These are phyloP conservation scores for Aethes cnicana DNA, from an alignment of 2,888 invertebrate genomes.

Conservation along the genomic window DNA sequence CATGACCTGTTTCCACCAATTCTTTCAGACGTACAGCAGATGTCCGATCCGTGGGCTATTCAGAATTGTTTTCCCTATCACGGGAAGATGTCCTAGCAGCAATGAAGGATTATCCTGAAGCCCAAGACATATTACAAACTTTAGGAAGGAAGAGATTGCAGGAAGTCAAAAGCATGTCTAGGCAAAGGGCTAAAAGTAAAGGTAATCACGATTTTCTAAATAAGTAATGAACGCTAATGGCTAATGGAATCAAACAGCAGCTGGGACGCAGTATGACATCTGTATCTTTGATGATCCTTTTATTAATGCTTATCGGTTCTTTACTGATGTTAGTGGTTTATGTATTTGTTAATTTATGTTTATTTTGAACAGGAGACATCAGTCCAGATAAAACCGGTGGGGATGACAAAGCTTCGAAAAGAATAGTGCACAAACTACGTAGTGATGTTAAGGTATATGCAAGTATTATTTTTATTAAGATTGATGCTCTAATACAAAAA, in stretches of 20 bases:
- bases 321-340: no score
- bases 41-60: slow-evolving; percentile 97
- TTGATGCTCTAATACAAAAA: slow-evolving; percentile 5
- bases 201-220: slow-evolving; percentile 16
- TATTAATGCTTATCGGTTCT: no score
- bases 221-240: slow-evolving; percentile 1
- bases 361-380: slow-evolving; percentile 57
- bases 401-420: slow-evolving; percentile 86
- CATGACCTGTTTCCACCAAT: no score
- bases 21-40: slow-evolving; percentile 94
- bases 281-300: no score
- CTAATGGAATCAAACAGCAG: not conserved
- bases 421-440: slow-evolving; percentile 91
- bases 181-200: slow-evolving; percentile 55
- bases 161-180: slow-evolving; percentile 87
- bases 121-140: slow-evolving; percentile 95
- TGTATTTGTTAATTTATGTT: not conserved
- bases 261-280: no score
- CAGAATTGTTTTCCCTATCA: slow-evolving; percentile 96
- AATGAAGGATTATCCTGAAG: slow-evolving; percentile 98
- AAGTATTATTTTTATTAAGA: slow-evolving; percentile 7
- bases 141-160: slow-evolving; percentile 92
- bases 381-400: slow-evolving; percentile 72
- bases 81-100: slow-evolving; percentile 96
- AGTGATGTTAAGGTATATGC: slow-evolving; percentile 88